These are phyloP conservation scores for Gambusia holbrooki DNA, from an alignment of 2,113 vertebrate species.

Conservation along the genomic window DNA sequence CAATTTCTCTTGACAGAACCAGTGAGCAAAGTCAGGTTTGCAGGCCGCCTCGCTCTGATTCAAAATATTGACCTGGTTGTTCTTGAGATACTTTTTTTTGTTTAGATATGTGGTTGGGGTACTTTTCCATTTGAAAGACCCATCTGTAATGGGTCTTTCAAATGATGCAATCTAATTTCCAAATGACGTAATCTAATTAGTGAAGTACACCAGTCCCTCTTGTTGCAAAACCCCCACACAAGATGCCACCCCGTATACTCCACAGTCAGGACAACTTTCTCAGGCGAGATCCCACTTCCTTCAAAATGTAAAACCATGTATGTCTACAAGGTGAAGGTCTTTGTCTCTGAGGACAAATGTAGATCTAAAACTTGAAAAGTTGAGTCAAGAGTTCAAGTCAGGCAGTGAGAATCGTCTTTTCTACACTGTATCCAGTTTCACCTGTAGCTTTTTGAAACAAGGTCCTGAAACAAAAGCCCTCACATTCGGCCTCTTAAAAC, in stretches of 20 bases:
- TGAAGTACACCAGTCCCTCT: not conserved
- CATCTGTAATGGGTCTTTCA: too few species aligned
- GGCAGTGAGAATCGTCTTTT: not conserved
- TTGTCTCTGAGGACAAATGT: not conserved
- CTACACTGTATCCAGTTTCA: not conserved
- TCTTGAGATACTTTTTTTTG: too few species aligned
- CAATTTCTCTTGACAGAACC: too few species aligned
- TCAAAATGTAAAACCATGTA: not conserved
- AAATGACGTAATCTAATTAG: not conserved
- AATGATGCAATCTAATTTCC: too few species aligned
- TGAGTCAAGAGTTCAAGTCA: not conserved
- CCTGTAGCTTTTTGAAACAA: not conserved
- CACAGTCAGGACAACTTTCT: not conserved
- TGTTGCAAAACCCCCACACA: not conserved
- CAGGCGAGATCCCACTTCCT: not conserved
- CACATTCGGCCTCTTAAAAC: slow-evolving; percentile 1
- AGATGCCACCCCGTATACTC: not conserved
- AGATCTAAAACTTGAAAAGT: not conserved
- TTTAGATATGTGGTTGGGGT: too few species aligned
- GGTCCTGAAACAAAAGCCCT: not conserved
- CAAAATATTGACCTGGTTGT: too few species aligned
- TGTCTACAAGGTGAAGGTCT: not conserved
- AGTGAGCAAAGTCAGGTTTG: too few species aligned
- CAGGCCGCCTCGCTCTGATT: too few species aligned
- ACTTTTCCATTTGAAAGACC: too few species aligned